Evolutionary conservation across 2,797 vertebrate genomes (phyloP).

Genomic region (Petrocephalus schoutedeni): DNA sequence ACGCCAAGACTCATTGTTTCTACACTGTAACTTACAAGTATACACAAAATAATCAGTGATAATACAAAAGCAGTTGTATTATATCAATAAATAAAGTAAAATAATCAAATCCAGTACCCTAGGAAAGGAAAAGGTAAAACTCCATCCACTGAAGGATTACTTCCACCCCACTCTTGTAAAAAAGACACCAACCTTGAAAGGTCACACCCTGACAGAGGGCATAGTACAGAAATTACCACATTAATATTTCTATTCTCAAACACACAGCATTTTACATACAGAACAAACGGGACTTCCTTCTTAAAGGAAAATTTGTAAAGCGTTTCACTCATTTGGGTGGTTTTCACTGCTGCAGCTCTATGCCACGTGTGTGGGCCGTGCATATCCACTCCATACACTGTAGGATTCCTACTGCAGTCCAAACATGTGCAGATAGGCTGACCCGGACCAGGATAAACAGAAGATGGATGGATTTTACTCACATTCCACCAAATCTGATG

Average conservation of each 20-base stretch:
- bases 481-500: slow-evolving; percentile 49
- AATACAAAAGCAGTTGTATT: slow-evolving; percentile 41
- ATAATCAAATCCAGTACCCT: slow-evolving; percentile 40
- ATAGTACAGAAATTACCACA: slow-evolving; percentile 52
- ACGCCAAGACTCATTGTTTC: slow-evolving; percentile 16
- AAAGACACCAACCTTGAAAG: slow-evolving; percentile 48
- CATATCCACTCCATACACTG: neutral
- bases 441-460: neutral
- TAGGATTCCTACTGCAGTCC: neutral
- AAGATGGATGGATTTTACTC: slow-evolving; percentile 41
- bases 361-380: neutral
- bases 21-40: slow-evolving; percentile 32
- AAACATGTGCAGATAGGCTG: neutral
- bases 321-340: slow-evolving; percentile 44
- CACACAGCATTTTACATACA: slow-evolving; percentile 67
- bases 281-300: slow-evolving; percentile 56
- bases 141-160: slow-evolving; percentile 45
- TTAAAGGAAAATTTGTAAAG: slow-evolving; percentile 54
- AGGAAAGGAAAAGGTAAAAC: slow-evolving; percentile 38
- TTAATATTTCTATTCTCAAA: slow-evolving; percentile 59
- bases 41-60: slow-evolving; percentile 28
- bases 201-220: slow-evolving; percentile 50
- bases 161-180: slow-evolving; percentile 39
- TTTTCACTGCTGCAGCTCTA: neutral
- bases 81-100: slow-evolving; percentile 50